Percentiles rank a stretch among this genome's conserved stretches.
phyloP scores from a whole-genome alignment of 2,113 vertebrate species.

The Heteronetta atricapilla region DNA sequence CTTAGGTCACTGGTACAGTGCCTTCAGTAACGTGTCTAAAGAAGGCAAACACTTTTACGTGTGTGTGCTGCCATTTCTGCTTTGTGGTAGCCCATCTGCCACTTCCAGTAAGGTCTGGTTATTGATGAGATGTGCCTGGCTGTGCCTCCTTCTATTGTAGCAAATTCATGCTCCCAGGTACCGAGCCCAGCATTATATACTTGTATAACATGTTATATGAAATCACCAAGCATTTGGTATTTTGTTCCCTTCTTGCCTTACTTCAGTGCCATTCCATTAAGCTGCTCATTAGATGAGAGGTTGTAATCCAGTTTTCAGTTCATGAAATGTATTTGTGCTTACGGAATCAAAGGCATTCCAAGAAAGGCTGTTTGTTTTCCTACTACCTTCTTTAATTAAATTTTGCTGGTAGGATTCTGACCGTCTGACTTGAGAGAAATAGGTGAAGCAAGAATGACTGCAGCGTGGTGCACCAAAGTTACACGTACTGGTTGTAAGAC shows the following conservation, averaged over 20 bases:
- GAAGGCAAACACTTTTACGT: slow-evolving; percentile 21
- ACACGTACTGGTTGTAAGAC: background rate
- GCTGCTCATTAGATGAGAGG: slow-evolving; percentile 37
- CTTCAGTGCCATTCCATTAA: slow-evolving; percentile 43
- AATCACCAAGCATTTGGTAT: slow-evolving; percentile 33
- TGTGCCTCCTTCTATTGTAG: slow-evolving; percentile 7
- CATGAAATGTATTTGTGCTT: slow-evolving; percentile 32
- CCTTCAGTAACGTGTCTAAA: slow-evolving; percentile 60
- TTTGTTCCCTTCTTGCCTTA: background rate
- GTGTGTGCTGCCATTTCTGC: slow-evolving; percentile 15
- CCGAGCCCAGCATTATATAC: background rate
- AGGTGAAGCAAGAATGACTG: background rate
- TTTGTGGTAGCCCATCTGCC: slow-evolving; percentile 15
- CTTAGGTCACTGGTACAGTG: slow-evolving; percentile 27
- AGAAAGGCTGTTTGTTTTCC: slow-evolving; percentile 53
- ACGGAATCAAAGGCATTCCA: slow-evolving; percentile 56
- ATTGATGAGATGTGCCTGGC: slow-evolving; percentile 37
- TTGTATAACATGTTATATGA: slow-evolving; percentile 39
- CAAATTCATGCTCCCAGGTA: slow-evolving; percentile 50
- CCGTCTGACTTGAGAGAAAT: background rate
- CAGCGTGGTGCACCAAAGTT: background rate
- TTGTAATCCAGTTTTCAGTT: slow-evolving; percentile 45
- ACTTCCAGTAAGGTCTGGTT: slow-evolving; percentile 3
- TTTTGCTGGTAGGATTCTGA: slow-evolving; percentile 9
- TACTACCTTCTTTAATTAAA: slow-evolving; percentile 54